These are phyloP conservation scores for Lysandra coridon DNA, from an alignment of 2,888 invertebrate genomes.

Conservation along the genomic window DNA sequence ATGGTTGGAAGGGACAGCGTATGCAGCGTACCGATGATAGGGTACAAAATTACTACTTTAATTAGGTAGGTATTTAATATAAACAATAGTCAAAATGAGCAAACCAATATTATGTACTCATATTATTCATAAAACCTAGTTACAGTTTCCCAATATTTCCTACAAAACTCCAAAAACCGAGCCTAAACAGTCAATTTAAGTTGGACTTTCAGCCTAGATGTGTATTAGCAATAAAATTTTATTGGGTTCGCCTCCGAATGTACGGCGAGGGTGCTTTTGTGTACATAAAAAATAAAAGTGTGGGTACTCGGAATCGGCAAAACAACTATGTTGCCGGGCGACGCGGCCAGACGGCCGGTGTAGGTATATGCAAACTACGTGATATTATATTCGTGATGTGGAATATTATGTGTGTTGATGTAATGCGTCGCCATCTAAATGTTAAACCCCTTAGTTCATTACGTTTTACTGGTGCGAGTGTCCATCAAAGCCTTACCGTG, in stretches of 20 bases:
- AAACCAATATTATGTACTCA: background rate
- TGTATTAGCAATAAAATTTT: constrained; percentile 41
- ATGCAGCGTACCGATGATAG: too few relatives aligned
- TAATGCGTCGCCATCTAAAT: background rate
- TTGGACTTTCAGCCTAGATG: constrained; percentile 45
- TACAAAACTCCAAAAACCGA: background rate
- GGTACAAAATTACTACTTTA: too few relatives aligned
- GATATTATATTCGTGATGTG: background rate
- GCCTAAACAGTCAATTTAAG: background rate
- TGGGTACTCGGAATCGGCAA: constrained; percentile 69
- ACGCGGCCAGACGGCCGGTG: constrained; percentile 48
- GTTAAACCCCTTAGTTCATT: too few relatives aligned
- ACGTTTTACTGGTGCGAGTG: too few relatives aligned
- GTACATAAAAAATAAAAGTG: constrained; percentile 52
- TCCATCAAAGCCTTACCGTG: too few relatives aligned
- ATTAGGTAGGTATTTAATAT: too few relatives aligned
- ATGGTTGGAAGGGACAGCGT: too few relatives aligned
- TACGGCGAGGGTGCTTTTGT: constrained; percentile 25
- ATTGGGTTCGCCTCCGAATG: constrained; percentile 44
- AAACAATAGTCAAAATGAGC: too few relatives aligned
- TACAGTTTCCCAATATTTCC: background rate
- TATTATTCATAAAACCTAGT: background rate
- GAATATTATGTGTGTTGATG: constrained; percentile 1
- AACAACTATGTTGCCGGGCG: constrained; percentile 69
- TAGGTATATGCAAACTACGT: background rate